phyloP scores from a whole-genome alignment of 1,140 invertebrate species.

The Zophobas morio region DNA sequence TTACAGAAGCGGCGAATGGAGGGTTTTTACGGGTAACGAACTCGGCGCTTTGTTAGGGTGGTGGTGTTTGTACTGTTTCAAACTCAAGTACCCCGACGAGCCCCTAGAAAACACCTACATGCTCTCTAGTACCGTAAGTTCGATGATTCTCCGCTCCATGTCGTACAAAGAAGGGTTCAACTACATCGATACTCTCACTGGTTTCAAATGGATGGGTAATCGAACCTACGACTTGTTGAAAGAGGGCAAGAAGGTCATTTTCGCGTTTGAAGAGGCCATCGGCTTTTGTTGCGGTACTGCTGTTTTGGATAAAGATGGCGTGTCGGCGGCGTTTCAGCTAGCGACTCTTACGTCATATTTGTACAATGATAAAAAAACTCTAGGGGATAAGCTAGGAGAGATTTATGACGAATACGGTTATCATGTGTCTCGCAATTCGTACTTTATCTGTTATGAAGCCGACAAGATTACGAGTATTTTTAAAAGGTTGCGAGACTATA shows the following conservation, averaged over 20 bases:
- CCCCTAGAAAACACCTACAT: slow-evolving; percentile 79
- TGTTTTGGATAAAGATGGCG: slow-evolving; percentile 96
- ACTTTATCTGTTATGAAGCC: slow-evolving; percentile 89
- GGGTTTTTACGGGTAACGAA: slow-evolving; percentile 97
- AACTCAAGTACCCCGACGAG: slow-evolving; percentile 68
- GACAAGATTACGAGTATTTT: slow-evolving; percentile 84
- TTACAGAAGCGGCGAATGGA: slow-evolving; percentile 82
- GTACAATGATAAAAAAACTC: slow-evolving; percentile 74
- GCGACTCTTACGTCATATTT: slow-evolving; percentile 85
- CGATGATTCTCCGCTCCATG: slow-evolving; percentile 94
- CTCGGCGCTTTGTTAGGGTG: slow-evolving; percentile 95
- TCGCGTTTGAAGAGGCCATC: slow-evolving; percentile 95
- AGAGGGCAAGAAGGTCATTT: slow-evolving; percentile 83
- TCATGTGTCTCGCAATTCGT: slow-evolving; percentile 89
- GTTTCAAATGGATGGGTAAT: slow-evolving; percentile 99
- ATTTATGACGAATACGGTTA: slow-evolving; percentile 91
- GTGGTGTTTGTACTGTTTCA: slow-evolving; percentile 85
- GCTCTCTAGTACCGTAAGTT: slow-evolving; percentile 96
- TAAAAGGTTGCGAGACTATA: slow-evolving; percentile 83
- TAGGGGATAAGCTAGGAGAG: slow-evolving; percentile 83
- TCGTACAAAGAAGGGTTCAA: slow-evolving; percentile 86
- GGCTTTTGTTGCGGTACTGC: slow-evolving; percentile 93
- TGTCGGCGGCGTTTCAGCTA: slow-evolving; percentile 85
- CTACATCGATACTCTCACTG: slow-evolving; percentile 96
- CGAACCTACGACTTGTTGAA: slow-evolving; percentile 80